Conservation (phyloP, 2,113 vertebrate species). For the Gorsachius goisagi region DNA sequence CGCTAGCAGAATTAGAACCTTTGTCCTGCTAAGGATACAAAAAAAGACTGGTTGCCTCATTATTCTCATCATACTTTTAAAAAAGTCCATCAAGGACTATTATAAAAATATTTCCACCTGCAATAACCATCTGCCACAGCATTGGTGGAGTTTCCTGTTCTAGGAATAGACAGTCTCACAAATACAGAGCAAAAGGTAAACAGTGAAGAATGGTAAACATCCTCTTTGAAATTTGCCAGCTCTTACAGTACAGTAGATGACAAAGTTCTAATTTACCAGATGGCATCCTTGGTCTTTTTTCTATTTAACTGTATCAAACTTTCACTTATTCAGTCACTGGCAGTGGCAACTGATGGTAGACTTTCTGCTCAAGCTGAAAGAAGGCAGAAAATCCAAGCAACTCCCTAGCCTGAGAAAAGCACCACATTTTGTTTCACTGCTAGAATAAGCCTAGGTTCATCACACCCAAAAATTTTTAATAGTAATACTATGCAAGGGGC, state of each 20-base stretch:
- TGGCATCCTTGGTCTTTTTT: background rate
- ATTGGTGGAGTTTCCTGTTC: constrained; percentile 63
- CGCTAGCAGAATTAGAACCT: background rate
- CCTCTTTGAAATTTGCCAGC: background rate
- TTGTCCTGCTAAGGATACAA: background rate
- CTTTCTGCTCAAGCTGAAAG: background rate
- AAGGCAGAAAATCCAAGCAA: background rate
- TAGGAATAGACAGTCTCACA: constrained; percentile 3
- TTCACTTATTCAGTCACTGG: background rate
- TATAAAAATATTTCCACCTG: constrained; percentile 53
- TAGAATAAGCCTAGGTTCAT: background rate
- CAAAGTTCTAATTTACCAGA: background rate
- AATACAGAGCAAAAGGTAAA: constrained; percentile 32
- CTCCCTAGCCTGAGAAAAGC: background rate
- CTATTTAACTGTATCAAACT: background rate
- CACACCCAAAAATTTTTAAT: background rate
- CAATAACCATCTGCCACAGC: constrained; percentile 38
- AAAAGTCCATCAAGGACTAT: background rate
- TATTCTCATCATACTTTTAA: background rate
- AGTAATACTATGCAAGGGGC: background rate
- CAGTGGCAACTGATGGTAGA: background rate
- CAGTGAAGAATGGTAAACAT: constrained; percentile 21
- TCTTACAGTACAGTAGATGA: background rate
- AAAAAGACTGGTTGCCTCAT: background rate
- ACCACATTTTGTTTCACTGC: background rate